Evolutionary conservation across 2,888 invertebrate species (phyloP).

Genomic region (Synanthedon tipuliformis): DNA sequence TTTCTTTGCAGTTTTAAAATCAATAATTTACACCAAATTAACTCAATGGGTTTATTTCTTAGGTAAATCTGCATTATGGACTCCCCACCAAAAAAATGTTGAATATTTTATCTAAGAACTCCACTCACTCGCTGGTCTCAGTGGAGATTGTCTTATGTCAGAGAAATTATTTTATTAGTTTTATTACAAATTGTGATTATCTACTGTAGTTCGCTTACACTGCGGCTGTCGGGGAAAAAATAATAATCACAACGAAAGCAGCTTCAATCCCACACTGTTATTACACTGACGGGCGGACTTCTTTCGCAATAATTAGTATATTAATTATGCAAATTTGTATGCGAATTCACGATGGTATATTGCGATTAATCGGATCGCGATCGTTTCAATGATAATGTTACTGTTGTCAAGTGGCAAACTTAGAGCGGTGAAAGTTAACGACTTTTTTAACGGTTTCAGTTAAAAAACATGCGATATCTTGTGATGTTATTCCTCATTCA

Average conservation of each 20-base stretch:
- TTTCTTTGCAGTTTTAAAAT: too few species aligned
- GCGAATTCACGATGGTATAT: slow-evolving; percentile 59
- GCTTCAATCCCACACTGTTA: slow-evolving; percentile 39
- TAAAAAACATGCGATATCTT: too few species aligned
- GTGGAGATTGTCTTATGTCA: neutral
- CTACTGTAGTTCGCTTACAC: neutral
- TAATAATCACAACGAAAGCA: slow-evolving; percentile 9
- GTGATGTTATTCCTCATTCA: too few species aligned
- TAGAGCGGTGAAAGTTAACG: neutral
- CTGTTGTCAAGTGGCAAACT: neutral
- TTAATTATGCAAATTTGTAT: slow-evolving; percentile 64
- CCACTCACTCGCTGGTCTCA: too few species aligned
- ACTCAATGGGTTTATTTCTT: too few species aligned
- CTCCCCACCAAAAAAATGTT: too few species aligned
- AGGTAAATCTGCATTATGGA: too few species aligned
- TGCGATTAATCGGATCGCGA: slow-evolving; percentile 54
- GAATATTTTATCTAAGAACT: too few species aligned
- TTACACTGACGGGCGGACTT: slow-evolving; percentile 30
- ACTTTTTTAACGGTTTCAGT: too few species aligned
- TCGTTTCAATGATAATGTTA: slow-evolving; percentile 25
- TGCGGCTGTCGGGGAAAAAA: slow-evolving; percentile 5
- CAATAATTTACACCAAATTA: too few species aligned
- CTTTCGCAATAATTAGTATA: slow-evolving; percentile 60
- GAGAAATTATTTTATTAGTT: slow-evolving; percentile 5
- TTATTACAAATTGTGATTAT: slow-evolving; percentile 17